Conservation (phyloP, 2,113 vertebrate species). For the Brachypodius melanocephalos region DNA sequence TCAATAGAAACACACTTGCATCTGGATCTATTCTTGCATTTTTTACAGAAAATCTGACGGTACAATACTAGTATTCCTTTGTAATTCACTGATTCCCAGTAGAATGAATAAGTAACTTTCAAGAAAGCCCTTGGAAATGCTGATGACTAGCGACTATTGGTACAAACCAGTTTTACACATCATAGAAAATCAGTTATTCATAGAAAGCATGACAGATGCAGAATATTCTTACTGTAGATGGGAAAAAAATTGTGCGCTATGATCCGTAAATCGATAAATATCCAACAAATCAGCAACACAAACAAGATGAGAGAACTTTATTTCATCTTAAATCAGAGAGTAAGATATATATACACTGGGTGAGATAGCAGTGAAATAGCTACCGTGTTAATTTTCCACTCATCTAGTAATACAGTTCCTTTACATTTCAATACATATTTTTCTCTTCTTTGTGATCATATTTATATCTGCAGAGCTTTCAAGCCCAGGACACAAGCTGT, state of each 20-base stretch:
- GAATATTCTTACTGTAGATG: slow-evolving; percentile 67
- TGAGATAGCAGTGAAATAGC: slow-evolving; percentile 12
- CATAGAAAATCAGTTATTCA: slow-evolving; percentile 71
- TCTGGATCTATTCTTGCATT: slow-evolving; percentile 29
- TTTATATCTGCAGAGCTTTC: slow-evolving; percentile 19
- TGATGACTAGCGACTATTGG: slow-evolving; percentile 15
- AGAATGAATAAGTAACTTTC: slow-evolving; percentile 56
- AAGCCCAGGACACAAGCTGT: neutral
- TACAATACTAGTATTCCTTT: neutral
- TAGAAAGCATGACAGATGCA: slow-evolving; percentile 51
- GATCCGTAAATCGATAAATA: slow-evolving; percentile 70
- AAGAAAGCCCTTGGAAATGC: slow-evolving; percentile 54
- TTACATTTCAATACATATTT: neutral
- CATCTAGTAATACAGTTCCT: neutral
- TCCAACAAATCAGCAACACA: slow-evolving; percentile 70
- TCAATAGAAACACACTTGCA: slow-evolving; percentile 39
- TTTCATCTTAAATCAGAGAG: slow-evolving; percentile 64
- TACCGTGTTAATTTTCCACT: slow-evolving; percentile 46
- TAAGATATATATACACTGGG: slow-evolving; percentile 12
- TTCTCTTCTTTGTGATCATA: neutral
- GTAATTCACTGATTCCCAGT: slow-evolving; percentile 48
- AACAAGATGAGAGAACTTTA: slow-evolving; percentile 71
- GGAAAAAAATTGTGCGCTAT: slow-evolving; percentile 56
- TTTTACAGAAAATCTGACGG: slow-evolving; percentile 6
- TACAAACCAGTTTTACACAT: slow-evolving; percentile 63